These are phyloP conservation scores for Sphaerophoria rueppellii DNA, from an alignment of 2,888 invertebrate genomes.

Conservation along the genomic window DNA sequence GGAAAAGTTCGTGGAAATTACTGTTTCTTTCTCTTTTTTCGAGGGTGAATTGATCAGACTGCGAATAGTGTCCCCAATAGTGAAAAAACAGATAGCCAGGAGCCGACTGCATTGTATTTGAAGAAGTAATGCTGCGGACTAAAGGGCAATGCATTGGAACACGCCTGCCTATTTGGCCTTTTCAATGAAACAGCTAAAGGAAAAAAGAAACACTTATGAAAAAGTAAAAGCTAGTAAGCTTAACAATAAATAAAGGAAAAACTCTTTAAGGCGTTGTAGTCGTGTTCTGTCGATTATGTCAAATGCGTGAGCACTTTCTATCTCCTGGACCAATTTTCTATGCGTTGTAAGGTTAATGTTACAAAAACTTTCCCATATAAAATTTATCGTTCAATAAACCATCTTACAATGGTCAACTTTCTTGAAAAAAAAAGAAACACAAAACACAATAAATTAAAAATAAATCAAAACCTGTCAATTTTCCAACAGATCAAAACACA, in stretches of 20 bases:
- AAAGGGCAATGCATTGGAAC: constrained; percentile 70
- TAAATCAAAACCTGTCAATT: no score
- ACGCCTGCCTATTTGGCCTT: constrained; percentile 71
- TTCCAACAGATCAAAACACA: no score
- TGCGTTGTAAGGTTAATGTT: no score
- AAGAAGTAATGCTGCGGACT: constrained; percentile 59
- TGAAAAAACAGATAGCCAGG: background rate
- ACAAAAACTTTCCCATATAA: no score
- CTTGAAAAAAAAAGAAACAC: no score
- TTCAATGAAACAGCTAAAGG: constrained; percentile 21
- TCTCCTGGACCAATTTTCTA: background rate
- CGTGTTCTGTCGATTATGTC: constrained; percentile 71
- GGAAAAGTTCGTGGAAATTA: constrained; percentile 66
- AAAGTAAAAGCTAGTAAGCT: constrained; percentile 30
- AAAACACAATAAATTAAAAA: no score
- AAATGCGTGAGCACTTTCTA: constrained; percentile 71
- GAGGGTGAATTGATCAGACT: constrained; percentile 24
- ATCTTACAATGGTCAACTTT: no score
- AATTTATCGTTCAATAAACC: no score
- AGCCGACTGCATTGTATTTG: constrained; percentile 62
- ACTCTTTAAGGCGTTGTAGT: constrained; percentile 52
- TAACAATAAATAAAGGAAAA: background rate
- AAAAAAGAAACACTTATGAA: constrained; percentile 18
- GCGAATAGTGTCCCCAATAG: background rate
- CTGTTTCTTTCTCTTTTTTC: constrained; percentile 41